Conservation (phyloP, 2,797 vertebrate species). For the Uromys caudimaculatus region DNA sequence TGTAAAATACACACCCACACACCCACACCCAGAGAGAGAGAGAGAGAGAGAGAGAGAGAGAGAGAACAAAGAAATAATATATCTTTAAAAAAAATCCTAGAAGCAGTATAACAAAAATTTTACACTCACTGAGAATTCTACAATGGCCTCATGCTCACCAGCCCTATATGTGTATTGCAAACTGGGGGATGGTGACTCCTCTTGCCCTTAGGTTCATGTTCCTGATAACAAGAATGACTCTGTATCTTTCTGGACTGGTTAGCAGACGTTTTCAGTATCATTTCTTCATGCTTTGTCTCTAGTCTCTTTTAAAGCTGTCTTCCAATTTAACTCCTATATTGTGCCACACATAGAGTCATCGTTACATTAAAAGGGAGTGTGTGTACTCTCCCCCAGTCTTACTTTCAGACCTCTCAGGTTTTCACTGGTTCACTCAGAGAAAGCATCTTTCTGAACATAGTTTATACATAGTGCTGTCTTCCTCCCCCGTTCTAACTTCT, state of each 20-base stretch:
- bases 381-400: neutral
- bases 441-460: neutral
- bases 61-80: neutral
- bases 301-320: conserved; percentile 20
- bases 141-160: neutral
- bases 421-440: neutral
- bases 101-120: neutral
- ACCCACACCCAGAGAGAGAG: too few relatives aligned
- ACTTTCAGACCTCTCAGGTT: neutral
- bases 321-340: neutral
- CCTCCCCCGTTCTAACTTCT: neutral
- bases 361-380: neutral
- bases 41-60: too few relatives aligned
- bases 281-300: neutral
- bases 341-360: neutral
- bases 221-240: neutral
- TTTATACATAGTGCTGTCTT: neutral
- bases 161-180: neutral
- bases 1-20: neutral
- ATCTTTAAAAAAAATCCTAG: neutral
- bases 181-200: rapidly evolving
- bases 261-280: neutral
- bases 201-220: neutral
- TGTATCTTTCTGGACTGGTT: neutral
- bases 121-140: neutral